Evolutionary conservation across 2,888 invertebrate genomes (phyloP).

Genomic region (Sphecodes monilicornis): DNA sequence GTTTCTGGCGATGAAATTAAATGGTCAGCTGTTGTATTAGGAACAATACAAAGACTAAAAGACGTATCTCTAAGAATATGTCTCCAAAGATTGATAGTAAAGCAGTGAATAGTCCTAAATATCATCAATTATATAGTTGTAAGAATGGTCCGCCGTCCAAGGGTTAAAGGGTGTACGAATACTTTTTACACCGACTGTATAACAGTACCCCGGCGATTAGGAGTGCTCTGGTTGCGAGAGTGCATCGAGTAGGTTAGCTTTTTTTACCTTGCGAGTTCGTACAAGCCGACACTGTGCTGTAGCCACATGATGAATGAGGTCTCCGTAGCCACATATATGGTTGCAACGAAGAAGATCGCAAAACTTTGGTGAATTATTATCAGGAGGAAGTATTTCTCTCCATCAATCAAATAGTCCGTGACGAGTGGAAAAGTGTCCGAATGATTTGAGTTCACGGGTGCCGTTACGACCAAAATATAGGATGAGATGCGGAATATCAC

Average conservation of each 20-base stretch:
- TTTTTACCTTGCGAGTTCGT: not conserved
- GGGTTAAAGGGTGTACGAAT: no score
- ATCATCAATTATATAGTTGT: no score
- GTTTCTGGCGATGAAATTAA: no score
- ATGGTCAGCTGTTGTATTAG: no score
- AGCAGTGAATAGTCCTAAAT: no score
- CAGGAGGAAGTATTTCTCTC: not conserved
- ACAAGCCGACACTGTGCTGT: not conserved
- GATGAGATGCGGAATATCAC: not conserved
- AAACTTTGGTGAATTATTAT: not conserved
- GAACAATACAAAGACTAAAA: no score
- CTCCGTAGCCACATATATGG: not conserved
- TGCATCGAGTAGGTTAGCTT: not conserved
- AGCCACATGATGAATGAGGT: not conserved
- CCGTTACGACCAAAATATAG: not conserved
- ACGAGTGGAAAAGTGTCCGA: not conserved
- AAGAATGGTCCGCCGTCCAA: no score
- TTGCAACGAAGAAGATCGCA: not conserved
- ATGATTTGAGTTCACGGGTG: not conserved
- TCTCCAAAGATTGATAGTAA: no score
- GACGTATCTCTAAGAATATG: no score
- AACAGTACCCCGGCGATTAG: no score
- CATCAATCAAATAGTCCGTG: constrained; percentile 2
- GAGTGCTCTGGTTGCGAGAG: no score
- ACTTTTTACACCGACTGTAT: no score